Percentiles rank a stretch among this genome's conserved stretches.
These are phyloP conservation scores for Nyctibius bracteatus DNA, from an alignment of 2,113 vertebrate genomes.

Conservation along the genomic window DNA sequence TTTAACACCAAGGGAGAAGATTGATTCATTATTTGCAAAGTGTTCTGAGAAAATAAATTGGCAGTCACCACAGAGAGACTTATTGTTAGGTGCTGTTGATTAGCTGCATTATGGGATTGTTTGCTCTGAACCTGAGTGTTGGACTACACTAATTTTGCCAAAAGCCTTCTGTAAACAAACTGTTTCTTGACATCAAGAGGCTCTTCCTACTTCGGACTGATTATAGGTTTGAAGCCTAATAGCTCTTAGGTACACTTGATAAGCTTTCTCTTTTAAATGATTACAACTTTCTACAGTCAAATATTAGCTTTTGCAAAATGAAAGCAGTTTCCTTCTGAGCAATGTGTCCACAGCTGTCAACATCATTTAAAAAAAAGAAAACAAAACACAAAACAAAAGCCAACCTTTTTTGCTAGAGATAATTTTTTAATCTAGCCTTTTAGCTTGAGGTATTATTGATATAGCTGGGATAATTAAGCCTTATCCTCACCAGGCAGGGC, in stretches of 20 bases:
- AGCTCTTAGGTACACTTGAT: not conserved
- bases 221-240: not conserved
- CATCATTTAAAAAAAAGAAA: not conserved
- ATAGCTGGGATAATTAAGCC: not conserved
- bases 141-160: not conserved
- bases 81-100: not conserved
- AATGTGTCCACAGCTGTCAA: not conserved
- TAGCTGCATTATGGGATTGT: not conserved
- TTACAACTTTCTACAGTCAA: not conserved
- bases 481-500: not conserved
- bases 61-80: not conserved
- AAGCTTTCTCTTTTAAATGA: not conserved
- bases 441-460: not conserved
- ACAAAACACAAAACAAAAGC: not conserved
- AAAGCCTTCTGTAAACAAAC: constrained; percentile 1
- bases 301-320: not conserved
- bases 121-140: not conserved
- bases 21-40: not conserved
- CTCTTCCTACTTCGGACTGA: not conserved
- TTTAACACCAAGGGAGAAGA: not conserved
- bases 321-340: not conserved
- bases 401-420: not conserved
- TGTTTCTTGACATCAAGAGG: constrained; percentile 9
- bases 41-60: not conserved
- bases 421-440: not conserved